These are phyloP conservation scores for Sialis fuliginosa DNA, from an alignment of 2,888 invertebrate species.

Conservation along the genomic window DNA sequence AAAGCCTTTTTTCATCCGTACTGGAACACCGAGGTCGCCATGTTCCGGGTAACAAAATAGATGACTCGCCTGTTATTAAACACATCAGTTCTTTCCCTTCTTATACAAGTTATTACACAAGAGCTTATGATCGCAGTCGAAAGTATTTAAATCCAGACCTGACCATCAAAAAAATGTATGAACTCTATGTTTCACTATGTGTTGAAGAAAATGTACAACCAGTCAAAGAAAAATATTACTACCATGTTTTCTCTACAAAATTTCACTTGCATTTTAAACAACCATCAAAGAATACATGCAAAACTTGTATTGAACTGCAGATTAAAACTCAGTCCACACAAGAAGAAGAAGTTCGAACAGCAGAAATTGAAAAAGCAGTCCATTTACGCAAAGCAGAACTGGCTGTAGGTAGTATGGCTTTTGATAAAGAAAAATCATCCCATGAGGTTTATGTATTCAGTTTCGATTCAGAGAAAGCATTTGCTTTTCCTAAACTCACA, in stretches of 20 bases:
- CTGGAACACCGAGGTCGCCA: conserved; percentile 9
- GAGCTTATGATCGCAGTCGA: conserved; percentile 12
- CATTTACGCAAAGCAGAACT: conserved; percentile 12
- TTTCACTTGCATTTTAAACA: conserved; percentile 14
- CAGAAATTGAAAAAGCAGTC: conserved; percentile 13
- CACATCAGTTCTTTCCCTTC: conserved; percentile 10
- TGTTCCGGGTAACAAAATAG: conserved; percentile 8
- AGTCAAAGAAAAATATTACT: conserved; percentile 13
- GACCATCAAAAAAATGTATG: conserved; percentile 10
- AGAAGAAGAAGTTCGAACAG: conserved; percentile 9
- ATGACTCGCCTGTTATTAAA: conserved; percentile 12
- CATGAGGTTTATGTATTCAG: conserved; percentile 11
- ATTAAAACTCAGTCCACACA: conserved; percentile 10
- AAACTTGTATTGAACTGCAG: conserved; percentile 9
- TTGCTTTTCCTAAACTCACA: conserved; percentile 12
- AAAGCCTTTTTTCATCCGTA: conserved; percentile 10
- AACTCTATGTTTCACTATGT: conserved; percentile 9
- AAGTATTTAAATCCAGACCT: conserved; percentile 11
- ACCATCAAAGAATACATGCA: conserved; percentile 12
- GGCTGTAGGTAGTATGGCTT: conserved; percentile 11
- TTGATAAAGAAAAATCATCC: conserved; percentile 10
- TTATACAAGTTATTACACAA: conserved; percentile 12
- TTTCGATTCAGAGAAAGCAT: conserved; percentile 13
- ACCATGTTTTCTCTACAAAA: conserved; percentile 11
- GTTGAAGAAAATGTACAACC: conserved; percentile 9